These are phyloP conservation scores for Trissoscelio sp. DNA, from an alignment of 2,888 invertebrate species.

Conservation along the genomic window DNA sequence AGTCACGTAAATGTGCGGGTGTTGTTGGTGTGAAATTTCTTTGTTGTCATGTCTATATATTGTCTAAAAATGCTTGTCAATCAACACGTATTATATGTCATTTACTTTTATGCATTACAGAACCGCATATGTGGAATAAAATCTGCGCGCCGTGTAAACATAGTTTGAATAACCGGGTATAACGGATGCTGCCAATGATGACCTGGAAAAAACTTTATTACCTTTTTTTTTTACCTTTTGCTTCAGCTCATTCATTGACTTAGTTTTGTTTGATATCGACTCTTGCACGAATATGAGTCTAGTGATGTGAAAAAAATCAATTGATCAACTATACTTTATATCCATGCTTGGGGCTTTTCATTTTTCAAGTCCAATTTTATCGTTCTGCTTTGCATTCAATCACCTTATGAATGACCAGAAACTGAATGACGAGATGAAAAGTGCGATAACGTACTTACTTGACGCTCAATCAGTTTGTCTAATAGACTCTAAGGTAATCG, in stretches of 20 bases:
- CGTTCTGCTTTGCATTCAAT: slow-evolving; percentile 19
- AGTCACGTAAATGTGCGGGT: background rate
- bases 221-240: background rate
- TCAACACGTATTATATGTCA: background rate
- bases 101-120: slow-evolving; percentile 15
- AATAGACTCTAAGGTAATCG: slow-evolving; percentile 1
- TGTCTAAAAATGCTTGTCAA: slow-evolving; percentile 7
- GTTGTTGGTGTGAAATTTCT: background rate
- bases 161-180: slow-evolving; percentile 31
- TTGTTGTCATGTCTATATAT: background rate
- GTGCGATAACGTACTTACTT: slow-evolving; percentile 14
- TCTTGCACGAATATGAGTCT: slow-evolving; percentile 16
- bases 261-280: slow-evolving; percentile 29
- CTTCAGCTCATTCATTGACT: slow-evolving; percentile 18
- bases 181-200: slow-evolving; percentile 16
- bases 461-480: background rate
- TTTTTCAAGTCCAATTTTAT: slow-evolving; percentile 20
- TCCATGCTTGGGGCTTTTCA: slow-evolving; percentile 17
- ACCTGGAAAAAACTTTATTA: slow-evolving; percentile 44
- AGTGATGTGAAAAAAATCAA: slow-evolving; percentile 34
- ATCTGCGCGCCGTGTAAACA: slow-evolving; percentile 17
- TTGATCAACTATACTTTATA: slow-evolving; percentile 19
- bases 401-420: slow-evolving; percentile 11
- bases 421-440: no score
- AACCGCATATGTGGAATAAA: slow-evolving; percentile 9